Evolutionary conservation across 2,113 vertebrate species (phyloP).

Genomic region (Poeciliopsis prolifica): DNA sequence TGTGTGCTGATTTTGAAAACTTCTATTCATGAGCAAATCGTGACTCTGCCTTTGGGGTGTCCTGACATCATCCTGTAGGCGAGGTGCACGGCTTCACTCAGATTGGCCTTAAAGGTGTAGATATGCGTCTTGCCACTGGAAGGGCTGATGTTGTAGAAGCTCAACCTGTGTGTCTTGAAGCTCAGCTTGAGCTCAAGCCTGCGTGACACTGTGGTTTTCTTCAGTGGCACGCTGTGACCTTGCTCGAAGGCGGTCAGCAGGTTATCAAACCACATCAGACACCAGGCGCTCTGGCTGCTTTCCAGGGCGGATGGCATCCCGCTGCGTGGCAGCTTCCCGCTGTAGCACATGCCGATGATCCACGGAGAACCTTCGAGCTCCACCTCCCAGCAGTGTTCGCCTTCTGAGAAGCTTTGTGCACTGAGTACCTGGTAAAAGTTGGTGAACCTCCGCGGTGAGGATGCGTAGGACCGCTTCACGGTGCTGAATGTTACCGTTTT

Average conservation of each 20-base stretch:
- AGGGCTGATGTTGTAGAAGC: constrained; percentile 80
- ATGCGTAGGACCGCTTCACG: constrained; percentile 64
- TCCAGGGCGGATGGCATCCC: constrained; percentile 82
- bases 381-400: constrained; percentile 78
- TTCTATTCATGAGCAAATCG: constrained; percentile 54
- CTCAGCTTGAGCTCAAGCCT: constrained; percentile 78
- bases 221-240: constrained; percentile 70
- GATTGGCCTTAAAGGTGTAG: constrained; percentile 77
- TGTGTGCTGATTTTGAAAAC: not conserved
- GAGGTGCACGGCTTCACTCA: constrained; percentile 79
- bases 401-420: constrained; percentile 75
- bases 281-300: constrained; percentile 83
- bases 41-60: constrained; percentile 68
- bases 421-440: constrained; percentile 80
- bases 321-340: constrained; percentile 72
- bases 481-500: constrained; percentile 72
- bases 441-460: constrained; percentile 70
- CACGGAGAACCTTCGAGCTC: constrained; percentile 76
- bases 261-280: constrained; percentile 81
- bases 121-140: constrained; percentile 74
- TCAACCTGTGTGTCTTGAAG: constrained; percentile 75
- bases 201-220: constrained; percentile 66
- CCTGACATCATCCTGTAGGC: constrained; percentile 84
- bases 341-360: constrained; percentile 78
- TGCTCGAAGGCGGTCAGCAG: constrained; percentile 82